phyloP scores from a whole-genome alignment of 2,888 invertebrate genomes.

The Crematogaster levior region DNA sequence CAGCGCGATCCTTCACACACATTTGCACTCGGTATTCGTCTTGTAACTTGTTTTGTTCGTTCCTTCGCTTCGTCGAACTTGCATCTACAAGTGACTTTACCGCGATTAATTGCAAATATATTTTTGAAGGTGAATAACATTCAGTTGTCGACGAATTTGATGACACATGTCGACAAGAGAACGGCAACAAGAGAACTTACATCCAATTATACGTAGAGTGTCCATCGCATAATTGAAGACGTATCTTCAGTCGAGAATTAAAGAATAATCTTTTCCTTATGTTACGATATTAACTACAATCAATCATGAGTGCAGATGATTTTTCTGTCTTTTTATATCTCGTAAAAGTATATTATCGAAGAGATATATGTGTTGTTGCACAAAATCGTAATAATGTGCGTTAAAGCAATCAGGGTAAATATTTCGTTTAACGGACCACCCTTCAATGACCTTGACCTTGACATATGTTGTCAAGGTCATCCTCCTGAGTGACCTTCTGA shows the following conservation, averaged over 20 bases:
- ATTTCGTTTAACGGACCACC: too few relatives aligned
- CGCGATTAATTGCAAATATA: slow-evolving; percentile 28
- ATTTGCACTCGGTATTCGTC: slow-evolving; percentile 35
- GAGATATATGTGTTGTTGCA: background rate
- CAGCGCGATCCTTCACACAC: slow-evolving; percentile 29
- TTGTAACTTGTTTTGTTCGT: slow-evolving; percentile 49
- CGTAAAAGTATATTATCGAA: background rate
- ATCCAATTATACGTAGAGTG: background rate
- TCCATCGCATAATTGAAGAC: background rate
- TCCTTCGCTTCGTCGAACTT: background rate
- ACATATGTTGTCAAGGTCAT: too few relatives aligned
- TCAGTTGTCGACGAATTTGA: too few relatives aligned
- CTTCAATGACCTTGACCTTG: too few relatives aligned
- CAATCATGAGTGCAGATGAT: background rate
- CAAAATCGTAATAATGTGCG: background rate
- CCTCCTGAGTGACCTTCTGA: too few relatives aligned
- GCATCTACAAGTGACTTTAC: background rate
- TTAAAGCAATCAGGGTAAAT: too few relatives aligned
- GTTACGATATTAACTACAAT: background rate
- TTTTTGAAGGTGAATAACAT: slow-evolving; percentile 18
- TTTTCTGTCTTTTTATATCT: background rate
- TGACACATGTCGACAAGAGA: background rate
- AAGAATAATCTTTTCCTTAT: background rate
- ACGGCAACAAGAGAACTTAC: background rate
- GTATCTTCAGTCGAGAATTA: background rate